Conservation (phyloP, 1,140 invertebrate genomes). For the Cherax quadricarinatus region DNA sequence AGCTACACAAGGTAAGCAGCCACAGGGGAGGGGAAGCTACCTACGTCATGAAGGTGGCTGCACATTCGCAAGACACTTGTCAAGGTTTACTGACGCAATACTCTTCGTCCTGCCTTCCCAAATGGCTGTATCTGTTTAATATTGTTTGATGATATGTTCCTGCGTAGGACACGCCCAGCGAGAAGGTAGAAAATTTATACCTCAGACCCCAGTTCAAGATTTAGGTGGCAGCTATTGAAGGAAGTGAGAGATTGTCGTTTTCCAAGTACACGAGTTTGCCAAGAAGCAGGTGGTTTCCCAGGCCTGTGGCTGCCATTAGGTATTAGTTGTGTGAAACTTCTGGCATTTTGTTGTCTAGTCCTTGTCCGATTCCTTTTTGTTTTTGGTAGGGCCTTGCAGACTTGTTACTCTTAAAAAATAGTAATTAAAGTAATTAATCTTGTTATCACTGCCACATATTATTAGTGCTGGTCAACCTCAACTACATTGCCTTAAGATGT, state of each 20-base stretch:
- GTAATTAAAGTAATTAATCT: background rate
- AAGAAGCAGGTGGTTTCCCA: background rate
- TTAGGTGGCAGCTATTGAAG: background rate
- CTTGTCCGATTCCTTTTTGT: conserved; percentile 36
- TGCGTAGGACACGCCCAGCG: background rate
- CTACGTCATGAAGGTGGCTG: background rate
- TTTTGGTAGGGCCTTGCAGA: conserved; percentile 3
- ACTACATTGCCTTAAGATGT: background rate
- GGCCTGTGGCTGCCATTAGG: background rate
- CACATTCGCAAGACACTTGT: background rate
- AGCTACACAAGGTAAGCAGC: background rate
- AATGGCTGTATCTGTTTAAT: background rate
- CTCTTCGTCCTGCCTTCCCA: background rate
- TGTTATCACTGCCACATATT: background rate
- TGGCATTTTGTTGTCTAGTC: conserved; percentile 66
- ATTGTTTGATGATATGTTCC: background rate
- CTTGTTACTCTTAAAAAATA: background rate
- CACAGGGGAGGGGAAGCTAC: background rate
- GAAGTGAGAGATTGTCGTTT: background rate
- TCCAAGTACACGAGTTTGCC: background rate
- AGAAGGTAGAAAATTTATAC: background rate
- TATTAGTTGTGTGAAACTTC: conserved; percentile 23
- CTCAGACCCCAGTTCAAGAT: background rate
- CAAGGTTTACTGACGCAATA: background rate
- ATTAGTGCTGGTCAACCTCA: background rate